Evolutionary conservation across 1,140 invertebrate genomes (phyloP).

Genomic region (Drepana arcuata): DNA sequence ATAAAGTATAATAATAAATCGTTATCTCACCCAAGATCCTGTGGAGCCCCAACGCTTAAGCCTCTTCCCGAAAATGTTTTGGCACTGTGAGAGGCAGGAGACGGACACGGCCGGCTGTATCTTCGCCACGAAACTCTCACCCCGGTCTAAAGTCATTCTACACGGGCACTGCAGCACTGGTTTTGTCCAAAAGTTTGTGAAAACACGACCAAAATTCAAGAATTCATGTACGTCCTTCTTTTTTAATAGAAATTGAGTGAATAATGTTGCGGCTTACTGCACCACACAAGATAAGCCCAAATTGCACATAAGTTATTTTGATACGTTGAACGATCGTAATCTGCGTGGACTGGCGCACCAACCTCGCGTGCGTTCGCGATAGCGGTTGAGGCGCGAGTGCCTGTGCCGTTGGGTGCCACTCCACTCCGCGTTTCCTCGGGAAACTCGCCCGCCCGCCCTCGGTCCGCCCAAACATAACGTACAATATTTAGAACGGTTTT

Average conservation of each 20-base stretch:
- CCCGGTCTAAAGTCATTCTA: conserved; percentile 59
- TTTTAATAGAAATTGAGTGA: too few relatives aligned
- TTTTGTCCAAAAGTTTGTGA: not conserved
- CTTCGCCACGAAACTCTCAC: conserved; percentile 55
- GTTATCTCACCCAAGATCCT: conserved; percentile 81
- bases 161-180: conserved; percentile 13
- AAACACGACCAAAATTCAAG: too few relatives aligned
- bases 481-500: too few relatives aligned
- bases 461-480: conserved; percentile 31
- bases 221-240: too few relatives aligned
- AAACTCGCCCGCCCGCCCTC: conserved; percentile 34
- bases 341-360: too few relatives aligned
- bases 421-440: too few relatives aligned
- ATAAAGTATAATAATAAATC: too few relatives aligned
- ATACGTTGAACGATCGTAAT: too few relatives aligned
- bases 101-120: conserved; percentile 68
- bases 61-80: conserved; percentile 73
- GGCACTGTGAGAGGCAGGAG: conserved; percentile 66
- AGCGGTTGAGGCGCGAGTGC: conserved; percentile 35
- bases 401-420: conserved; percentile 19
- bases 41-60: conserved; percentile 79
- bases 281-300: too few relatives aligned
- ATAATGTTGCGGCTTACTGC: too few relatives aligned
- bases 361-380: conserved; percentile 31
- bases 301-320: too few relatives aligned